A percentile compares a stretch with the other conserved stretches of the same genome.
These are phyloP conservation scores for Leptinotarsa juncta DNA, from an alignment of 2,888 invertebrate species.

Conservation along the genomic window DNA sequence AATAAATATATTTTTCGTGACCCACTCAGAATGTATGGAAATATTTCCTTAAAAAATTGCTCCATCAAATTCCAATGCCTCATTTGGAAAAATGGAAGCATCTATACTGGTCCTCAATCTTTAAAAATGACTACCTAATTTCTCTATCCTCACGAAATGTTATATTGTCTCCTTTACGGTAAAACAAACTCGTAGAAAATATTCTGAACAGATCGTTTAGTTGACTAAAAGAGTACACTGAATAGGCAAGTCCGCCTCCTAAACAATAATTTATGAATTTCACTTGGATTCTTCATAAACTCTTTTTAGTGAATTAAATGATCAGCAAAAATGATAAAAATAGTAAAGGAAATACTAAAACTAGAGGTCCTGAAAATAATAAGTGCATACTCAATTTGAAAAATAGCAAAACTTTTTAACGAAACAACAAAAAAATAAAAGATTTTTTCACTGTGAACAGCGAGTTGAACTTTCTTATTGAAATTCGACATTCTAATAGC, in stretches of 20 bases:
- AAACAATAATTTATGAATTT: no score
- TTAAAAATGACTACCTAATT: not conserved
- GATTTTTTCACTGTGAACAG: no score
- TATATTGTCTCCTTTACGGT: slow-evolving; percentile 13
- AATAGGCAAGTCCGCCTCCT: not conserved
- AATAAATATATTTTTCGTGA: no score
- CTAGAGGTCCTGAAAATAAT: no score
- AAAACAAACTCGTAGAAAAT: not conserved
- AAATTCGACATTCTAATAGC: no score
- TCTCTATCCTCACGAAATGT: not conserved
- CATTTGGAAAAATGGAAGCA: not conserved
- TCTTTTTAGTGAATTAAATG: no score
- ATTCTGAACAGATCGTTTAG: not conserved
- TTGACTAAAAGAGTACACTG: not conserved
- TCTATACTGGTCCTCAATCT: slow-evolving; percentile 2
- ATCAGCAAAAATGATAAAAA: no score
- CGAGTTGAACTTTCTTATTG: no score
- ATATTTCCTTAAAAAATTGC: not conserved
- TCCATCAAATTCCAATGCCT: slow-evolving; percentile 5
- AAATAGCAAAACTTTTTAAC: slow-evolving; percentile 53
- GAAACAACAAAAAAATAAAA: no score
- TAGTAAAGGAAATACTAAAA: no score
- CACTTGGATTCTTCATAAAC: no score
- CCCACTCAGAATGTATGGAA: no score
- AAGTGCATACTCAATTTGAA: not conserved